phyloP scores from a whole-genome alignment of 2,888 invertebrate species.

The Cylindroiulus punctatus region DNA sequence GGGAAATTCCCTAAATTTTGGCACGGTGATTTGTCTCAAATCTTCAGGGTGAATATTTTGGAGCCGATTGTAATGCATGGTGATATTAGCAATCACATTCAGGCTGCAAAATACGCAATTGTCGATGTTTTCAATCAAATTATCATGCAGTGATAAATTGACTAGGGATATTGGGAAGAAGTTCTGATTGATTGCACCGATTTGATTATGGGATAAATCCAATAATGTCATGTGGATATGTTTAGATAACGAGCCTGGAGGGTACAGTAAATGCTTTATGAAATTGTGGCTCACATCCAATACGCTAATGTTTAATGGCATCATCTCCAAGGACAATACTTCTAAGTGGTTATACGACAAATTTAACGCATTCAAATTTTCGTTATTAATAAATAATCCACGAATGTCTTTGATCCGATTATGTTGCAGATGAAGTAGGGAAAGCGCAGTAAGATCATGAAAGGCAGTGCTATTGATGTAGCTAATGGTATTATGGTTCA shows the following conservation, averaged over 20 bases:
- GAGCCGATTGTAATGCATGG: background rate
- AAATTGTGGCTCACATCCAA: background rate
- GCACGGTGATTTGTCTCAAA: background rate
- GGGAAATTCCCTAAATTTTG: background rate
- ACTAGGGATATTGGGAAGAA: background rate
- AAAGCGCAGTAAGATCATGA: background rate
- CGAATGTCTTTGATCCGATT: conserved; percentile 12
- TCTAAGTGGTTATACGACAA: background rate
- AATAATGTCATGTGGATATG: background rate
- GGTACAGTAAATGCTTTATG: background rate
- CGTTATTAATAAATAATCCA: background rate
- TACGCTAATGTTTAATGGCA: background rate
- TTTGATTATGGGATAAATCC: conserved; percentile 24
- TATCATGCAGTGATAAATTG: background rate
- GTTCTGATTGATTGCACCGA: background rate
- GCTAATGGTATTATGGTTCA: background rate
- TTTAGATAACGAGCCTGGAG: background rate
- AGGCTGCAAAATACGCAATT: background rate
- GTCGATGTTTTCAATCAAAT: background rate
- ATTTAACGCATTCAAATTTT: background rate
- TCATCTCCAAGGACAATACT: background rate
- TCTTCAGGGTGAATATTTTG: background rate
- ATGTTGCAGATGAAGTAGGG: background rate
- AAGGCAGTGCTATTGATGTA: background rate
- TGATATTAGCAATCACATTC: background rate